Base-by-base conservation (phyloP, 1,140 invertebrate species). In the Lasioglossum baleicum region DNA sequence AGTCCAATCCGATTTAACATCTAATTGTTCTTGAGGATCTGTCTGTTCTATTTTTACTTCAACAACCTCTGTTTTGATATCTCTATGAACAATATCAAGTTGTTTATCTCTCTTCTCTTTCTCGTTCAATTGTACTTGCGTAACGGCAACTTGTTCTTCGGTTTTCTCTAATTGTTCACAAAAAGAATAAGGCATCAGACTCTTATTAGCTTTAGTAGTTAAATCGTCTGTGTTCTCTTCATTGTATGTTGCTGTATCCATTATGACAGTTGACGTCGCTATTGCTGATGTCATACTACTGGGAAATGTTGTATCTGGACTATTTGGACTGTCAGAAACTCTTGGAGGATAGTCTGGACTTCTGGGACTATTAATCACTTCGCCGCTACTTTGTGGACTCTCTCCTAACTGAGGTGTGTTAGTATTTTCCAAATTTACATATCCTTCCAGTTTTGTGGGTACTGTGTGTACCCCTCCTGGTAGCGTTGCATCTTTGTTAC, bases 291-390 rank as follows among this genome's bases (percentile, higher is more conserved):
- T 88, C 69, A 88, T 88, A n/a, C 76, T 85, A 42, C 72, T 81
- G 63, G 86, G 69, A 63, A 90, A 86, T 7, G 84, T 87, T 40
- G 85, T 86, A 22, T 88, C 84, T 10, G 89, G 88, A 80, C 87
- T 89, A 11, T 87, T 85, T 8, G 85, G 89, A 42, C 85, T 88
- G 20, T 74, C 81, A 8, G 91, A 90, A 10, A 91, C 90, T 72
- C 87, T 79, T 7, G 92, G 89, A 22, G 90, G 92, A 83, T 91
- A 93, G 68, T 93, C 92, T 7, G 91, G 91, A 87, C 92, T 92
- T 68, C 88, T 89, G 40, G 92, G 91, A 81, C 92, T 93, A 8
- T 74, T 83, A 10, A 89, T 77, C 26, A 90, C 83, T 70, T 89
- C 88, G 0, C 90, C 90, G 64, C 81, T 89, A 56, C 89, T 91